Base-by-base conservation (phyloP, 2,888 invertebrate species). In the Labia minor region DNA sequence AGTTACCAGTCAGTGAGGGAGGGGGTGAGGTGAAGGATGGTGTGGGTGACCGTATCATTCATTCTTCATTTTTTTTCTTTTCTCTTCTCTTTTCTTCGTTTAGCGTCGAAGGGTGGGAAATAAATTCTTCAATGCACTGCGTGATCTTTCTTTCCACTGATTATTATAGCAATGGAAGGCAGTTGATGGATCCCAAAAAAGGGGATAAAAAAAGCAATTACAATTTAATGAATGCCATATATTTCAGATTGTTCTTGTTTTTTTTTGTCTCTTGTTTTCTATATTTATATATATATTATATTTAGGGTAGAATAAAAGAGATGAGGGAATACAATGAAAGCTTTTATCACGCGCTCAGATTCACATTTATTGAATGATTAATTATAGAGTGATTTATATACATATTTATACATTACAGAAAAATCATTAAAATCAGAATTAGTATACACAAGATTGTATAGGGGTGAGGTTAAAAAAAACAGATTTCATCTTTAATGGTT, bases 171-270 rank as follows among this genome's bases (percentile, higher is more conserved):
- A 49, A 49, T 10, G 49, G 8, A 26, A 49, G 49, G 49, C 49
- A 49, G 3, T 37, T 37, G 65, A 61, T 37, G 65, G 37, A 26
- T 21, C 16, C 26, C 19, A 8, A 49, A 19, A 20, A 2, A 19
- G 65, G 65, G 37, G 19, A 19, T 1, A 63, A 37, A 64, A 64
- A 64, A 64, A 64, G 37, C 26, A 64, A 19, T 18, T 19, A 33
- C 19, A 21, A 26, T 19, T 21, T 64, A 64, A 26, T 37, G 21
- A 26, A 64, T 64, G 19, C 64, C n/a, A 33, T 33, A 14, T 64
- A 64, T 33, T 33, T 21, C 14, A 16, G 49, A 49, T 49, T 49
- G 49, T 49, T 49, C 49, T 8, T 4, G 49, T 49, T 49, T 8
- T 49, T 49, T 49, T 49, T 49, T 4, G 49, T 49, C 14, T 8